These are phyloP conservation scores for Petromus typicus DNA, from an alignment of 2,113 vertebrate species.

Conservation along the genomic window DNA sequence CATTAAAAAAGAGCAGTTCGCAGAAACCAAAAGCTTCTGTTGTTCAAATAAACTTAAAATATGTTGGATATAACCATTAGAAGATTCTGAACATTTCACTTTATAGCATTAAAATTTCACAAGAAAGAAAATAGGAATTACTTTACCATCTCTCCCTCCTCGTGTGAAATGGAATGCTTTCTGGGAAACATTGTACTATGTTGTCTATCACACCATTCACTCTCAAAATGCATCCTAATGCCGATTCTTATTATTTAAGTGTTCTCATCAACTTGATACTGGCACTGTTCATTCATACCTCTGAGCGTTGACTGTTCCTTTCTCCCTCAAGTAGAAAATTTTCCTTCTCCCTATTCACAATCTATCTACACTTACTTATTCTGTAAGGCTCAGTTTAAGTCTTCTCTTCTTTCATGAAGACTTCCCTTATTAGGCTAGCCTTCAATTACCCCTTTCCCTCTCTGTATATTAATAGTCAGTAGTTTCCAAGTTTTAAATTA, in stretches of 20 bases:
- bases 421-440: background rate
- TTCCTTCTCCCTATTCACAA: background rate
- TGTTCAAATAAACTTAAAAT: background rate
- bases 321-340: background rate
- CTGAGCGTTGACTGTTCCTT: background rate
- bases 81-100: background rate
- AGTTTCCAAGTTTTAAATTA: background rate
- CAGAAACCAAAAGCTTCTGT: background rate
- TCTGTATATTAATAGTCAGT: background rate
- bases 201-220: background rate
- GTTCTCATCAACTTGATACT: background rate
- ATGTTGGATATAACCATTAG: background rate
- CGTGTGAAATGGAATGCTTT: background rate
- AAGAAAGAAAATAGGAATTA: background rate
- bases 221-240: background rate
- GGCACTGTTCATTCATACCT: background rate
- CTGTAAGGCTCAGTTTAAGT: background rate
- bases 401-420: background rate
- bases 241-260: background rate
- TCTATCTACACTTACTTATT: background rate
- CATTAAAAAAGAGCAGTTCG: slow-evolving; percentile 15
- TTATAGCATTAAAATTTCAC: slow-evolving; percentile 11
- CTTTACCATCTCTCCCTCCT: background rate
- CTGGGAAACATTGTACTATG: background rate
- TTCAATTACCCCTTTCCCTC: background rate